These are phyloP conservation scores for Aplocera efformata DNA, from an alignment of 2,888 invertebrate species.

Conservation along the genomic window DNA sequence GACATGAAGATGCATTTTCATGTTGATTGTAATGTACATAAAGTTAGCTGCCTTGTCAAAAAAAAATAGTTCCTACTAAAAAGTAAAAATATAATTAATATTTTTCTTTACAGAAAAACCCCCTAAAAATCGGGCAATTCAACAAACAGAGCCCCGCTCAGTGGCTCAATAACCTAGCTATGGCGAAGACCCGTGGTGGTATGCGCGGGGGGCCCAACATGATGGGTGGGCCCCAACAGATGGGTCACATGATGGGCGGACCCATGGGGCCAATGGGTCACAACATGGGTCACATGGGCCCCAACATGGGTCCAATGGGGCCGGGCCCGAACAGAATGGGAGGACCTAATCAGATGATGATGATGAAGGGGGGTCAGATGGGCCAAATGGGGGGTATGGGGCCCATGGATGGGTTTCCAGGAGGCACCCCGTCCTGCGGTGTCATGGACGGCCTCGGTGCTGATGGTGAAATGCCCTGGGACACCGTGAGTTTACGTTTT, in stretches of 20 bases:
- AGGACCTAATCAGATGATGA: slow-evolving; percentile 73
- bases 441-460: slow-evolving; percentile 81
- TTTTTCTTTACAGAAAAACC: slow-evolving; percentile 94
- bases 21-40: too few species aligned
- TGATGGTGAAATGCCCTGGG: slow-evolving; percentile 81
- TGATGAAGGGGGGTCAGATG: slow-evolving; percentile 54
- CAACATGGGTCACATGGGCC: slow-evolving; percentile 49
- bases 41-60: too few species aligned
- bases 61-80: too few species aligned
- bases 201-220: slow-evolving; percentile 77
- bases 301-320: slow-evolving; percentile 73
- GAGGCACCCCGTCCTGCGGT: slow-evolving; percentile 80
- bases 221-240: slow-evolving; percentile 72
- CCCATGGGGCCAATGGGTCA: slow-evolving; percentile 61
- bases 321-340: slow-evolving; percentile 62
- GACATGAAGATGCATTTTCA: too few species aligned
- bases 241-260: slow-evolving; percentile 76
- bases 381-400: slow-evolving; percentile 69
- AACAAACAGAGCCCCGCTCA: slow-evolving; percentile 90
- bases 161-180: slow-evolving; percentile 88
- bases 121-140: slow-evolving; percentile 92
- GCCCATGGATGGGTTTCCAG: slow-evolving; percentile 79
- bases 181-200: slow-evolving; percentile 86
- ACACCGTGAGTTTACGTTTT: slow-evolving; percentile 65
- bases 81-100: too few species aligned